Conservation (phyloP, 1,140 invertebrate species). For the Zaprionus ornatus region DNA sequence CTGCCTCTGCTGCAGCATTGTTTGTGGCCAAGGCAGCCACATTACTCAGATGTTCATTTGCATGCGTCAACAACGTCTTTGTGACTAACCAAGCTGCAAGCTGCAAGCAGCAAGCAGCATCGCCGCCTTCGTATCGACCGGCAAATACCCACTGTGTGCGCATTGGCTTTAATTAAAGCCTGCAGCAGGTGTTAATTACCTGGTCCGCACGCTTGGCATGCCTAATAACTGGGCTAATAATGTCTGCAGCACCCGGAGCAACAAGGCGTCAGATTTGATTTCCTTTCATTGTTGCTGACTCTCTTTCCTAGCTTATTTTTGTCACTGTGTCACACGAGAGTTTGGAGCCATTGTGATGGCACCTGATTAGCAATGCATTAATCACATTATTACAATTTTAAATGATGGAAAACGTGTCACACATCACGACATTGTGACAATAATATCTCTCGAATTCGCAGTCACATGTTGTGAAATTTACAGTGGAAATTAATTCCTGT, state of each 20-base stretch:
- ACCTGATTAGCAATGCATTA: constrained; percentile 69
- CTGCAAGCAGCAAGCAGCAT: constrained; percentile 58
- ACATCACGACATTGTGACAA: constrained; percentile 43
- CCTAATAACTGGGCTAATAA: constrained; percentile 71
- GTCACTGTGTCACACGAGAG: constrained; percentile 64
- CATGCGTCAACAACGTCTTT: constrained; percentile 62
- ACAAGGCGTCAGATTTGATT: background rate
- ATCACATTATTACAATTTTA: constrained; percentile 70
- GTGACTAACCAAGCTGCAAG: constrained; percentile 54
- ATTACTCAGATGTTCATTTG: constrained; percentile 57
- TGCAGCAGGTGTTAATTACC: constrained; percentile 67
- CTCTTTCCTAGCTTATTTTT: constrained; percentile 38
- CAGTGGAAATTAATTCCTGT: background rate
- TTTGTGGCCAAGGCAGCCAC: constrained; percentile 35
- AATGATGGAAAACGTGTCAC: constrained; percentile 74
- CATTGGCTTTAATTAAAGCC: constrained; percentile 59
- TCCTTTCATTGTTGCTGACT: too few relatives aligned
- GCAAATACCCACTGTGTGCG: constrained; percentile 31
- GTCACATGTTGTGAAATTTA: constrained; percentile 26
- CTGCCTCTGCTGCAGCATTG: constrained; percentile 29
- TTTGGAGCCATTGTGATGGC: constrained; percentile 54
- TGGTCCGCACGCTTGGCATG: constrained; percentile 48
- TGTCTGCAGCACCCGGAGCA: background rate
- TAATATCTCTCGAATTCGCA: constrained; percentile 7
- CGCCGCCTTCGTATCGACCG: constrained; percentile 63